phyloP scores from a whole-genome alignment of 2,797 vertebrate genomes.

The Amblyopsis hoosieri region DNA sequence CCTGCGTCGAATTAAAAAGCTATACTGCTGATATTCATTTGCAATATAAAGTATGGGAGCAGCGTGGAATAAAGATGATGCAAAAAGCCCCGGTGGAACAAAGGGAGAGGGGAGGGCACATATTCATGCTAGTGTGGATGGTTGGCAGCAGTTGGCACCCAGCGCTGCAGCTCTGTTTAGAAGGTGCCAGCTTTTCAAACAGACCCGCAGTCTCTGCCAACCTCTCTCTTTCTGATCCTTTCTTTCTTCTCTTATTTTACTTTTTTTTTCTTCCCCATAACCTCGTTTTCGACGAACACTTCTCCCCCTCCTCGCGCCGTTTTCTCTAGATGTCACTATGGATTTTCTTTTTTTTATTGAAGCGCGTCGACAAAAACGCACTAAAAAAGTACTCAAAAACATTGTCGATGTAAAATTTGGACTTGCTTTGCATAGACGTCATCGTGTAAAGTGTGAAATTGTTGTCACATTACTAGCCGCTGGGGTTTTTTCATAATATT shows the following conservation, averaged over 20 bases:
- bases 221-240: slow-evolving; percentile 72
- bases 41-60: slow-evolving; percentile 67
- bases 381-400: slow-evolving; percentile 5
- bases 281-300: slow-evolving; percentile 56
- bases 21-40: slow-evolving; percentile 43
- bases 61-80: slow-evolving; percentile 76
- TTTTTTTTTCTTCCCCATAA: slow-evolving; percentile 50
- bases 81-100: slow-evolving; percentile 75
- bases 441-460: slow-evolving; percentile 26
- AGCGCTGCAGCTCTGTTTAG: slow-evolving; percentile 69
- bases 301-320: slow-evolving; percentile 46
- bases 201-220: slow-evolving; percentile 74
- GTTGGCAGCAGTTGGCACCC: slow-evolving; percentile 80
- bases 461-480: slow-evolving; percentile 38
- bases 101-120: slow-evolving; percentile 75
- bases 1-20: slow-evolving; percentile 21
- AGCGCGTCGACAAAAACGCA: slow-evolving; percentile 17
- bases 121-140: slow-evolving; percentile 75
- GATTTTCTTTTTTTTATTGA: slow-evolving; percentile 24
- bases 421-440: slow-evolving; percentile 24
- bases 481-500: slow-evolving; percentile 33
- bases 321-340: slow-evolving; percentile 31
- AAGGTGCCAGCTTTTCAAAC: slow-evolving; percentile 84
- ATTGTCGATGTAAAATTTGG: slow-evolving; percentile 8
- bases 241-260: slow-evolving; percentile 66